phyloP scores from a whole-genome alignment of 1,140 invertebrate species.

The Glomeris maerens region DNA sequence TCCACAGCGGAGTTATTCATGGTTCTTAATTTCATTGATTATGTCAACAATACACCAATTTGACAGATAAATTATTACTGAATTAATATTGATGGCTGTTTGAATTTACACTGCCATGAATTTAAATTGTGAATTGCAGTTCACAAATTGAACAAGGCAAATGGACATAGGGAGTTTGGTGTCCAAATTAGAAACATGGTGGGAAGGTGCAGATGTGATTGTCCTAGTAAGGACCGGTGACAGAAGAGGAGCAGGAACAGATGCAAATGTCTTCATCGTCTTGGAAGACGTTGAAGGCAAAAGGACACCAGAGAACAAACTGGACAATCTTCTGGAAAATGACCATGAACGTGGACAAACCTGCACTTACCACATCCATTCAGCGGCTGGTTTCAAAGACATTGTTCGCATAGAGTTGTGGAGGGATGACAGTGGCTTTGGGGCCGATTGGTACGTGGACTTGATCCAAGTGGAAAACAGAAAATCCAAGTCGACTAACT shows the following conservation, averaged over 20 bases:
- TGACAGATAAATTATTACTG: too few species aligned
- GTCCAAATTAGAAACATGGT: too few species aligned
- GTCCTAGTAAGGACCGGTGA: constrained; percentile 33
- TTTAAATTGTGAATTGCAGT: too few species aligned
- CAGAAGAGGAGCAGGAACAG: constrained; percentile 29
- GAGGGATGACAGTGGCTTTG: constrained; percentile 20
- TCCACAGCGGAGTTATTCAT: too few species aligned
- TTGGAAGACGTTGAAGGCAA: constrained; percentile 27
- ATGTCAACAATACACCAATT: too few species aligned
- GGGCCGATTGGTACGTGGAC: constrained; percentile 22
- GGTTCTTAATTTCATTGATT: too few species aligned
- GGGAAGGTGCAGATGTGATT: constrained; percentile 11
- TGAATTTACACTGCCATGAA: too few species aligned
- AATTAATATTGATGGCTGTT: too few species aligned
- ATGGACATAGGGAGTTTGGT: too few species aligned
- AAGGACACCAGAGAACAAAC: constrained; percentile 21
- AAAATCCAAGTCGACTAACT: constrained; percentile 13
- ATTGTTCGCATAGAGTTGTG: constrained; percentile 18
- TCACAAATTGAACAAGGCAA: too few species aligned
- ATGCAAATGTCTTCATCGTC: constrained; percentile 30
- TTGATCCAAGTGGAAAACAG: constrained; percentile 18
- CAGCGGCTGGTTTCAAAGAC: constrained; percentile 9
- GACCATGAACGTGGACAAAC: constrained; percentile 31
- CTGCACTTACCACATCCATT: constrained; percentile 23
- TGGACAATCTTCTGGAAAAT: constrained; percentile 28